A percentile compares a stretch with the other conserved stretches of the same genome.
Evolutionary conservation across 2,113 vertebrate genomes (phyloP).

Genomic region (Tragelaphus imberbis): DNA sequence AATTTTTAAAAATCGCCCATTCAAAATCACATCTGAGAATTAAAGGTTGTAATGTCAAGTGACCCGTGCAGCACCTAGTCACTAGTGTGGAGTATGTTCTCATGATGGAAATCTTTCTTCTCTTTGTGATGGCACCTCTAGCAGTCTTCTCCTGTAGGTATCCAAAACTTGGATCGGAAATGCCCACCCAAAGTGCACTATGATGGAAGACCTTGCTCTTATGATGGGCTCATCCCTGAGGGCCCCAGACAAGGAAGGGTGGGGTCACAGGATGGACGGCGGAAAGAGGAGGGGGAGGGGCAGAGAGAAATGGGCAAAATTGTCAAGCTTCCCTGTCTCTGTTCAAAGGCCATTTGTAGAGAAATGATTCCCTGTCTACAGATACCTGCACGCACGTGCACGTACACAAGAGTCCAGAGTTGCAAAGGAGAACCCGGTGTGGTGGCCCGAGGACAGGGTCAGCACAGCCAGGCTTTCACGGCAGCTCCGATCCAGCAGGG

Average conservation of each 20-base stretch:
- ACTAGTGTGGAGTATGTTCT: not conserved
- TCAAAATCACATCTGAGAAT: not conserved
- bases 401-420: no score
- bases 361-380: not conserved
- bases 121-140: not conserved
- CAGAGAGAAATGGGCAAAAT: not conserved
- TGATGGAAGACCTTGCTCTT: not conserved
- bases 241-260: not conserved
- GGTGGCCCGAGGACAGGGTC: not conserved
- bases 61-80: not conserved
- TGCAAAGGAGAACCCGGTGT: accelerated
- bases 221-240: not conserved
- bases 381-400: not conserved
- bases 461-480: not conserved
- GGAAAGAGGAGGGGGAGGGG: not conserved
- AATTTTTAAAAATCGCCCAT: not conserved
- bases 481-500: not conserved
- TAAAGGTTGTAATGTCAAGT: not conserved
- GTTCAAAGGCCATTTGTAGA: not conserved
- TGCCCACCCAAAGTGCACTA: not conserved
- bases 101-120: not conserved
- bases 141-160: not conserved
- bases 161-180: not conserved
- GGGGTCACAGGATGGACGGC: no score
- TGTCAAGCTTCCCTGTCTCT: not conserved